phyloP scores from a whole-genome alignment of 2,797 vertebrate species.

The Rhynchotus rufescens region DNA sequence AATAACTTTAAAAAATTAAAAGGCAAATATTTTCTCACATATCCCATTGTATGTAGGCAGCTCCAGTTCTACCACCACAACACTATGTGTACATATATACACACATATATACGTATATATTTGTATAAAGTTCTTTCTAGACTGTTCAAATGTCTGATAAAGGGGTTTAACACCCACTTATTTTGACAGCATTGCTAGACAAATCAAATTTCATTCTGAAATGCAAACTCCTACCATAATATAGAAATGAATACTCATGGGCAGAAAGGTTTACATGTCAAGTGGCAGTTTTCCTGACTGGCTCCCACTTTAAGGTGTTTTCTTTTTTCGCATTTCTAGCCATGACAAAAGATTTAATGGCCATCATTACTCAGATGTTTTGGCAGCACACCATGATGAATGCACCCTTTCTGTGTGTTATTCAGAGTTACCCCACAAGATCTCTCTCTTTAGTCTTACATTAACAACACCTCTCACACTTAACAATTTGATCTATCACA shows the following conservation, averaged over 20 bases:
- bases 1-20: neutral
- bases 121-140: neutral
- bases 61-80: neutral
- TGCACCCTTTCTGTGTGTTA: slow-evolving; percentile 43
- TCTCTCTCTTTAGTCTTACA: slow-evolving; percentile 58
- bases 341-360: slow-evolving; percentile 67
- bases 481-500: slow-evolving; percentile 65
- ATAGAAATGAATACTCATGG: neutral
- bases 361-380: slow-evolving; percentile 72
- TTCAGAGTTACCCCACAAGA: slow-evolving; percentile 61
- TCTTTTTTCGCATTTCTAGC: slow-evolving; percentile 34
- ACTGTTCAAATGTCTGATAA: neutral
- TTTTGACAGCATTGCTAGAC: neutral
- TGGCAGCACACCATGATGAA: slow-evolving; percentile 68
- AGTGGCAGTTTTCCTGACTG: slow-evolving; percentile 50
- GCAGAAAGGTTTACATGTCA: slow-evolving; percentile 56
- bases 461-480: slow-evolving; percentile 63
- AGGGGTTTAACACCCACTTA: neutral
- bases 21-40: neutral
- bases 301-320: slow-evolving; percentile 56
- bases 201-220: slow-evolving; percentile 18
- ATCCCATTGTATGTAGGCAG: neutral
- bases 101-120: too few species aligned
- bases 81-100: neutral
- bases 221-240: neutral